Evolutionary conservation across 2,113 vertebrate genomes (phyloP).

Genomic region (Neolamprologus sp.): DNA sequence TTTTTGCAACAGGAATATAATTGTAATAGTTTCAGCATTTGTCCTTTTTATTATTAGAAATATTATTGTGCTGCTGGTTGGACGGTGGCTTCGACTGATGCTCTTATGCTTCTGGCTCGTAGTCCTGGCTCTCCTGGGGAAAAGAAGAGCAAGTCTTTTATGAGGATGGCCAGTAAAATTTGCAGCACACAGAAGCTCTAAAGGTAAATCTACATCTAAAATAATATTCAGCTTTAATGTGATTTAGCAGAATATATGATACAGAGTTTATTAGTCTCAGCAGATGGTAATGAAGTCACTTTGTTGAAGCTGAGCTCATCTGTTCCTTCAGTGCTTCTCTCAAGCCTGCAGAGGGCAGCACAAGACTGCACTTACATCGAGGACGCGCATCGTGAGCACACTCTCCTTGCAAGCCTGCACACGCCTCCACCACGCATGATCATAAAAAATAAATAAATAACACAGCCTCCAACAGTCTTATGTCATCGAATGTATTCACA

Average conservation of each 20-base stretch:
- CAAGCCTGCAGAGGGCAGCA: constrained; percentile 62
- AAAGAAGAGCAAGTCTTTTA: neutral
- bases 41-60: constrained; percentile 80
- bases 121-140: constrained; percentile 90
- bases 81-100: constrained; percentile 63
- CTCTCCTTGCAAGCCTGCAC: neutral
- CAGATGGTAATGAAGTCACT: constrained; percentile 30
- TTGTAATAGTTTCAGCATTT: constrained; percentile 69
- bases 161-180: neutral
- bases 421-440: neutral
- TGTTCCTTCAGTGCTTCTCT: neutral
- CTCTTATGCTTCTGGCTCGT: constrained; percentile 94
- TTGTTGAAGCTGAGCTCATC: neutral
- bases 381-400: constrained; percentile 26
- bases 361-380: neutral
- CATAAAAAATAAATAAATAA: neutral
- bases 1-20: constrained; percentile 69
- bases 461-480: neutral
- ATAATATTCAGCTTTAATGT: neutral
- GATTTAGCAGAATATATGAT: neutral
- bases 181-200: neutral
- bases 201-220: neutral
- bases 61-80: constrained; percentile 93
- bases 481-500: neutral
- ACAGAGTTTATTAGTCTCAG: neutral